phyloP scores from a whole-genome alignment of 2,113 vertebrate genomes.

The Galbula dea region DNA sequence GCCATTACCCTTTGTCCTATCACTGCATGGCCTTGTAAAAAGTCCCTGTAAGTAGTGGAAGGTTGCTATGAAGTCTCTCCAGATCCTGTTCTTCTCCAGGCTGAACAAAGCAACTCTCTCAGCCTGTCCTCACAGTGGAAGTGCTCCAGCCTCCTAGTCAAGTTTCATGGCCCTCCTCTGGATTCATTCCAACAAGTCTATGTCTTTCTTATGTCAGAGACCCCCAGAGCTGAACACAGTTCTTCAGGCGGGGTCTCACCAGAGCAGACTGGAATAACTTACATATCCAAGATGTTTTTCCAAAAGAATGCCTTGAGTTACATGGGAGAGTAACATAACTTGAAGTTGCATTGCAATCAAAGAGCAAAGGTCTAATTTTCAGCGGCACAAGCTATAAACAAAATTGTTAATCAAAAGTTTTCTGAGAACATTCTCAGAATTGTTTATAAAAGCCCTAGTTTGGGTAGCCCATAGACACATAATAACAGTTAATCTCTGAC shows the following conservation, averaged over 20 bases:
- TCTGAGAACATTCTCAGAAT: fast-evolving
- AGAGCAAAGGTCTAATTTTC: neutral
- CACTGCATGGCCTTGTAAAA: neutral
- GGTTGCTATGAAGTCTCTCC: neutral
- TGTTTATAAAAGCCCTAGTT: neutral
- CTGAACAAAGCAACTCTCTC: neutral
- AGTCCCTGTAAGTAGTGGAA: neutral
- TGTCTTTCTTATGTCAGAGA: no score
- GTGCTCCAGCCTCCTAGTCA: neutral
- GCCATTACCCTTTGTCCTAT: neutral
- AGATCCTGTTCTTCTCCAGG: neutral
- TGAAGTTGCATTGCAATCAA: neutral
- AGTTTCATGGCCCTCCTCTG: no score
- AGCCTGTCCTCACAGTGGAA: neutral
- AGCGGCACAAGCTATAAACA: neutral
- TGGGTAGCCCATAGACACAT: neutral
- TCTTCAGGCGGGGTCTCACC: no score
- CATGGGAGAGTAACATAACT: neutral
- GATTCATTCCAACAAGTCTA: no score
- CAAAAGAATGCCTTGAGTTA: neutral
- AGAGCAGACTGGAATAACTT: neutral
- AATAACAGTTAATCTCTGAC: neutral
- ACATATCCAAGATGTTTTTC: neutral
- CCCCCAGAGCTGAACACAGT: no score
- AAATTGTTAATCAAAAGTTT: neutral